Conservation (phyloP, 1,140 invertebrate species). For the Drosophila lowei region DNA sequence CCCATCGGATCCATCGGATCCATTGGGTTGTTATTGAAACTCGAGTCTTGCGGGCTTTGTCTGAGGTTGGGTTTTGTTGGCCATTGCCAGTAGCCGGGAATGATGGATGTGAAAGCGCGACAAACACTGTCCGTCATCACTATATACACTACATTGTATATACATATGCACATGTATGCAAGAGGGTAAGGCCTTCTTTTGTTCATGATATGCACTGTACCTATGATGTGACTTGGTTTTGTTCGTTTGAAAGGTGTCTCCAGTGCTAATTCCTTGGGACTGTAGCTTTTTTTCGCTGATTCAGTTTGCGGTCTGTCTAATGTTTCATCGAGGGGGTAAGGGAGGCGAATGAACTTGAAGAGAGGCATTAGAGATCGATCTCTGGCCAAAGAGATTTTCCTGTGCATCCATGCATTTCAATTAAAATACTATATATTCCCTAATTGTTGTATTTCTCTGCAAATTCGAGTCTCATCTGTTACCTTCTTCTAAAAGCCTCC, state of each 20-base stretch:
- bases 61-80: conserved; percentile 28
- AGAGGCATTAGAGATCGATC: too few relatives aligned
- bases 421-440: too few relatives aligned
- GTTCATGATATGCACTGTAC: background rate
- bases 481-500: too few relatives aligned
- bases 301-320: conserved; percentile 16
- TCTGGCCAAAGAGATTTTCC: too few relatives aligned
- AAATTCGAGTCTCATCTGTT: too few relatives aligned
- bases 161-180: too few relatives aligned
- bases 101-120: conserved; percentile 30
- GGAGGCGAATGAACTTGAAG: background rate
- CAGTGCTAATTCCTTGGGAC: background rate
- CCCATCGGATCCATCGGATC: conserved; percentile 3
- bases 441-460: too few relatives aligned
- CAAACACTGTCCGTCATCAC: conserved; percentile 16
- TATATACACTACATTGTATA: background rate
- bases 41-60: conserved; percentile 29
- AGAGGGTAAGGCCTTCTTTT: too few relatives aligned
- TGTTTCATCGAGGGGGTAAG: background rate
- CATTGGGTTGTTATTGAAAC: conserved; percentile 38
- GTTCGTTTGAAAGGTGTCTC: conserved; percentile 2
- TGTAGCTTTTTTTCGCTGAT: background rate
- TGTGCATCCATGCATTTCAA: too few relatives aligned
- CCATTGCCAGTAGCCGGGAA: conserved; percentile 27
- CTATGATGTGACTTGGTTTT: background rate